phyloP scores from a whole-genome alignment of 2,797 vertebrate genomes.

The Denticeps clupeoides region DNA sequence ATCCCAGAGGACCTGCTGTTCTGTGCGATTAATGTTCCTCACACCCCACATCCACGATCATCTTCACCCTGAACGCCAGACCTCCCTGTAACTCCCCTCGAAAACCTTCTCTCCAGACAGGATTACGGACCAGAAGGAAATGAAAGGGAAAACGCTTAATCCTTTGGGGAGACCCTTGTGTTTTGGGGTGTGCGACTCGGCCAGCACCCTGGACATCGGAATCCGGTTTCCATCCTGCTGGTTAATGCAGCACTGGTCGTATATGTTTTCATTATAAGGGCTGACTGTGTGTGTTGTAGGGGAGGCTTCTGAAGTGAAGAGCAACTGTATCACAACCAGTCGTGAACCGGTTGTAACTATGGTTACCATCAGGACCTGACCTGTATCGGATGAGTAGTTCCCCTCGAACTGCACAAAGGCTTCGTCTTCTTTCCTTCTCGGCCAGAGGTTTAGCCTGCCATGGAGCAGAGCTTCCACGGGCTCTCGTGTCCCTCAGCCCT shows the following conservation, averaged over 20 bases:
- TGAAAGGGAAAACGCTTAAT: conserved; percentile 15
- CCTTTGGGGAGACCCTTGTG: conserved; percentile 5
- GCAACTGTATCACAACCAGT: too few species aligned
- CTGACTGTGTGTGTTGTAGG: too few species aligned
- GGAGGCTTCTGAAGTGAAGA: too few species aligned
- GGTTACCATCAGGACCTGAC: conserved; percentile 3
- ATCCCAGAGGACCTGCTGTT: conserved; percentile 5
- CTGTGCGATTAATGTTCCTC: conserved; percentile 8
- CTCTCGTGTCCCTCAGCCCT: too few species aligned
- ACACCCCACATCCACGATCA: not conserved
- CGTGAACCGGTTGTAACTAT: conserved; percentile 8
- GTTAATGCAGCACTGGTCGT: too few species aligned
- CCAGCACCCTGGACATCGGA: too few species aligned
- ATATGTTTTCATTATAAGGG: too few species aligned
- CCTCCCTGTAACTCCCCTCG: conserved; percentile 7
- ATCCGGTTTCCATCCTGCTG: too few species aligned
- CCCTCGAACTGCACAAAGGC: not conserved
- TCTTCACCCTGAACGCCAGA: not conserved
- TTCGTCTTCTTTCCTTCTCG: too few species aligned
- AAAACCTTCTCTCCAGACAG: conserved; percentile 12
- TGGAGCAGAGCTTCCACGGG: not conserved
- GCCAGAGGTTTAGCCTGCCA: not conserved
- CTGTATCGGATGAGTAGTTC: not conserved
- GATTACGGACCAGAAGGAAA: conserved; percentile 11
- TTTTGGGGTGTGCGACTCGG: conserved; percentile 13